phyloP scores from a whole-genome alignment of 2,113 vertebrate species.

The Thamnaconus septentrionalis region DNA sequence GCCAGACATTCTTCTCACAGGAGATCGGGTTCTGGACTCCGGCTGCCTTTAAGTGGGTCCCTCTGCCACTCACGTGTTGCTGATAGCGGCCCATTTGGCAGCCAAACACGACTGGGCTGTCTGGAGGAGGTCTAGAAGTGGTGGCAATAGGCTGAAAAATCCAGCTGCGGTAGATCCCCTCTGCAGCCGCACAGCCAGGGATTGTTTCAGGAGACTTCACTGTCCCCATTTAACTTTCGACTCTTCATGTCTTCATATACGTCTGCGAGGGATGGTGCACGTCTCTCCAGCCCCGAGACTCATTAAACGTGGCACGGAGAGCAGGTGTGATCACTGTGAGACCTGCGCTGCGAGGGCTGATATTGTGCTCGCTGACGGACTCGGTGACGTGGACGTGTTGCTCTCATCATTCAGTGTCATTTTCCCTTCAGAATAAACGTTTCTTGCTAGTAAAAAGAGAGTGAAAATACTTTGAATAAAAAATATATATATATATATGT shows the following conservation, averaged over 20 bases:
- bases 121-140: conserved; percentile 31
- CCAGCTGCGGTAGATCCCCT: conserved; percentile 36
- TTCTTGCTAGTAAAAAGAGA: too few relatives aligned
- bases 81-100: conserved; percentile 66
- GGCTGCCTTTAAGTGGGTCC: conserved; percentile 60
- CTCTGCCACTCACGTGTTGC: conserved; percentile 55
- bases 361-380: conserved; percentile 7
- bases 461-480: too few relatives aligned
- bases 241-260: background rate
- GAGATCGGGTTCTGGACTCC: conserved; percentile 55
- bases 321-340: conserved; percentile 9
- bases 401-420: too few relatives aligned
- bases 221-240: conserved; percentile 3
- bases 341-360: conserved; percentile 5
- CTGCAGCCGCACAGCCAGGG: conserved; percentile 15
- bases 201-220: too few relatives aligned
- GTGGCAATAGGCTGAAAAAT: conserved; percentile 37
- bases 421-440: too few relatives aligned
- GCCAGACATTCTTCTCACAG: conserved; percentile 63
- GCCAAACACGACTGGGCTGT: conserved; percentile 40
- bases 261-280: background rate
- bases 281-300: conserved; percentile 1
- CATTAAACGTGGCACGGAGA: background rate
- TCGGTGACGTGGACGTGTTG: background rate
- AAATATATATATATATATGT: too few relatives aligned